A percentile compares a stretch with the other conserved stretches of the same genome.
These are phyloP conservation scores for Rutilus rutilus DNA, from an alignment of 2,113 vertebrate genomes.

Conservation along the genomic window DNA sequence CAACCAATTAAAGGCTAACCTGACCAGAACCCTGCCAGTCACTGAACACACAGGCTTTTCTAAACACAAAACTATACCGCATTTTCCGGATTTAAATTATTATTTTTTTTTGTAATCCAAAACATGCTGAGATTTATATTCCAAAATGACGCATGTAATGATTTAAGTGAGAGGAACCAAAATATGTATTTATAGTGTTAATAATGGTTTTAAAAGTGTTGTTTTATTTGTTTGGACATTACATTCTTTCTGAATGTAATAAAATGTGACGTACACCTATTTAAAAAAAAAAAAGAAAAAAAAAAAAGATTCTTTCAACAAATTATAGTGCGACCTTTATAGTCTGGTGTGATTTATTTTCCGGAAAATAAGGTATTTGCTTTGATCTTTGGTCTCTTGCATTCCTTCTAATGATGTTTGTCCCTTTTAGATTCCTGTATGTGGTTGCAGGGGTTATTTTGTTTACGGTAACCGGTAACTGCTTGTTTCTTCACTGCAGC, in stretches of 20 bases:
- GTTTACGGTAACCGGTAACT: not conserved
- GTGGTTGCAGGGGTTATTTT: not conserved
- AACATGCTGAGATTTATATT: not conserved
- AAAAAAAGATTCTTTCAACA: too few relatives aligned
- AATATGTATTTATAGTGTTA: not conserved
- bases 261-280: not conserved
- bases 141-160: not conserved
- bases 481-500: not conserved
- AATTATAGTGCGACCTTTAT: not conserved
- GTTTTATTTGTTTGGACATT: not conserved
- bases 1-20: too few relatives aligned
- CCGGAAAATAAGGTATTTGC: constrained; percentile 5
- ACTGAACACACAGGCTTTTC: constrained; percentile 20
- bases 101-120: not conserved
- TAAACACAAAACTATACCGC: not conserved
- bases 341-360: not conserved
- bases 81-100: not conserved
- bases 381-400: not conserved
- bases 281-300: too few relatives aligned
- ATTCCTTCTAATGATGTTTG: constrained; percentile 29
- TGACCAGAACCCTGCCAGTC: constrained; percentile 29
- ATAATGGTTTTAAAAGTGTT: too few relatives aligned
- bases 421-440: not conserved
- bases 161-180: too few relatives aligned
- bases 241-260: not conserved